Evolutionary conservation across 2,797 vertebrate species (phyloP), one percentile per base, ranked within the genome.

Genomic region (Holocentrus rufus): DNA sequence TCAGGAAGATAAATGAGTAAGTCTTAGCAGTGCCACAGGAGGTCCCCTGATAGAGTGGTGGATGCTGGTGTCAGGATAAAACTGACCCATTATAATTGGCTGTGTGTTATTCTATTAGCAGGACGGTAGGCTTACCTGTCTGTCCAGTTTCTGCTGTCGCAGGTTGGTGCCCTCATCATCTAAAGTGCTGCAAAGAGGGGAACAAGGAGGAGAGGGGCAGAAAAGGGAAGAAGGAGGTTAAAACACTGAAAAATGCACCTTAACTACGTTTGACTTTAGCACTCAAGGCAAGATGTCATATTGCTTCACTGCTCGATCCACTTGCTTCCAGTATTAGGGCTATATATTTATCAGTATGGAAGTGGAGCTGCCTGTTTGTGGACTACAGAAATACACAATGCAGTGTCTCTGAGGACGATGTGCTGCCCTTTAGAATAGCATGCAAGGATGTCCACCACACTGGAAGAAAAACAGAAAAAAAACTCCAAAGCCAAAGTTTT

Each of bases 131-230:
- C 89, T 74, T 64, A 98, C 98, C 96, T 99, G 98, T 89, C 97
- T 95, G 86, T 99, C 97, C 84, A 99, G 95, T 88, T 99, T 99
- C 93, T 99, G 98, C 90, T 99, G 97, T 74, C 97, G 93, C 50
- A 99, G 93, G 92, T 94, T 98, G 88, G 95, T 97, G 84, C 97
- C 95, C 76, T 99, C 98, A 89, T 99, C 97, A 85, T 99, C 97
- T 94, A 99, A 94, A 92, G 96, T 96, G 93, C 98, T 99, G 93
- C 58, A 83, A 86, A 79, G 60, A 71, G 31, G 18, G 57, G 57
- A 74, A 64, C 39, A 77, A 57, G 46, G n/a, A 76, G 52, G 76
- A 27, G 42, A 13, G 27, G 34, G 69, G 44, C 17, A 44, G 31
- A 56, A 54, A 76, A 42, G 30, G 46, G 31, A 30, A 52, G 39